Base-by-base conservation (phyloP, 2,888 invertebrate species). In the Spisula subtruncata region DNA sequence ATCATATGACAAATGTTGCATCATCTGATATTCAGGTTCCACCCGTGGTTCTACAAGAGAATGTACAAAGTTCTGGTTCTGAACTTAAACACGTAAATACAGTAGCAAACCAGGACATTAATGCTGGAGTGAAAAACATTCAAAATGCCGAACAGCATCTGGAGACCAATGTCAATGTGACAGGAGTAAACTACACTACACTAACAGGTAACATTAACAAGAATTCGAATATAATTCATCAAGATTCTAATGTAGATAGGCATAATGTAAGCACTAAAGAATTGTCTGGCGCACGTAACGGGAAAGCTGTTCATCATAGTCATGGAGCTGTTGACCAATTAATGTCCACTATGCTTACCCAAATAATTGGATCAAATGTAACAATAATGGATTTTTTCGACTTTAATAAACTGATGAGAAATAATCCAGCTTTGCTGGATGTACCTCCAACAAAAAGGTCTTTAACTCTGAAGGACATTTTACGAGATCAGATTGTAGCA, bases 401-500 rank as follows among this genome's bases (percentile, higher is more conserved):
- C 12, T 80, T 85, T 80, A 48, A 85, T 80, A 56, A 85, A 20
- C 29, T 80, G 14, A 51, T 85, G n/a, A 51, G 35, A 51, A 25
- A 54, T 12, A 32, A 80, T 85, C 32, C 75, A 75, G 18, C 14
- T 35, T 12, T 32, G 32, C 16, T 32, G n/a, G 35, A 14, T 12
- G 35, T 16, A 0, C 20, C 54, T n/a, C 12, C 20, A 41, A 35
- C 14, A 60, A 83, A 54, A 54, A 60, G 25, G 5, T 4, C 14
- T 35, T 25, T 79, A 2, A 75, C 85, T 2, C 51, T 56, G 6
- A 35, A 56, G 29, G 25, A 80, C 35, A 51, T 85, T 32, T 10
- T 85, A 41, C 32, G 80, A 2, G 85, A 85, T 32, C 16, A 80
- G 41, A 32, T 85, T 56, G 41, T 85, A 18, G 85, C 85, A 25